These are phyloP conservation scores for Apomyelois bistriatella DNA, from an alignment of 2,888 invertebrate species.

Conservation along the genomic window DNA sequence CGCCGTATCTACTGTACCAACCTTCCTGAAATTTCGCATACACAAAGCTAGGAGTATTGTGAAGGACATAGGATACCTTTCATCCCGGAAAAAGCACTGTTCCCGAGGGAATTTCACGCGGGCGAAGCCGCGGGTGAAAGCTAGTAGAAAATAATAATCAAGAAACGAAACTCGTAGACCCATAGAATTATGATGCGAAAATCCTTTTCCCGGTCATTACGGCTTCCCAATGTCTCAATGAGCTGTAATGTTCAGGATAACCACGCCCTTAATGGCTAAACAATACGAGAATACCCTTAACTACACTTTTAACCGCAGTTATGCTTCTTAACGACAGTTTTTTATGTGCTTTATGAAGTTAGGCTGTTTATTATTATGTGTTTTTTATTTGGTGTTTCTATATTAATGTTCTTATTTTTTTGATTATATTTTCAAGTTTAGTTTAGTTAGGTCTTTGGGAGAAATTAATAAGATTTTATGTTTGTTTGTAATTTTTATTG, in stretches of 20 bases:
- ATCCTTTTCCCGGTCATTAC: neutral
- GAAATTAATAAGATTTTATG: too few species aligned
- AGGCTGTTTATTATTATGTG: neutral
- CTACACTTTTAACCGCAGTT: constrained; percentile 4
- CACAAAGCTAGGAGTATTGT: too few species aligned
- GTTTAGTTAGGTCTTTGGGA: too few species aligned
- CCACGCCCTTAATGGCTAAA: constrained; percentile 34
- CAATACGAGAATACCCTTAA: constrained; percentile 23
- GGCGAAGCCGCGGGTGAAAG: too few species aligned
- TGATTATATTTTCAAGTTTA: neutral
- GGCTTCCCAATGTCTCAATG: neutral
- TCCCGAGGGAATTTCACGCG: too few species aligned
- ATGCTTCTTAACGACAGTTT: constrained; percentile 2
- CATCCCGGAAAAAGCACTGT: too few species aligned
- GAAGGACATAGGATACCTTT: too few species aligned
- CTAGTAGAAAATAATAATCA: neutral
- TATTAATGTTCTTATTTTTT: neutral
- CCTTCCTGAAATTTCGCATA: too few species aligned
- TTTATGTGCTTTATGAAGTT: neutral
- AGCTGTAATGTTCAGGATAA: constrained; percentile 27
- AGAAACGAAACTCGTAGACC: neutral
- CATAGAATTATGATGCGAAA: neutral
- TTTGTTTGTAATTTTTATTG: too few species aligned
- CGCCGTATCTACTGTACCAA: too few species aligned
- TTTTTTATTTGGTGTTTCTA: neutral